These are phyloP conservation scores for Muscidifurax raptorellus DNA, from an alignment of 1,140 invertebrate species.

Conservation along the genomic window DNA sequence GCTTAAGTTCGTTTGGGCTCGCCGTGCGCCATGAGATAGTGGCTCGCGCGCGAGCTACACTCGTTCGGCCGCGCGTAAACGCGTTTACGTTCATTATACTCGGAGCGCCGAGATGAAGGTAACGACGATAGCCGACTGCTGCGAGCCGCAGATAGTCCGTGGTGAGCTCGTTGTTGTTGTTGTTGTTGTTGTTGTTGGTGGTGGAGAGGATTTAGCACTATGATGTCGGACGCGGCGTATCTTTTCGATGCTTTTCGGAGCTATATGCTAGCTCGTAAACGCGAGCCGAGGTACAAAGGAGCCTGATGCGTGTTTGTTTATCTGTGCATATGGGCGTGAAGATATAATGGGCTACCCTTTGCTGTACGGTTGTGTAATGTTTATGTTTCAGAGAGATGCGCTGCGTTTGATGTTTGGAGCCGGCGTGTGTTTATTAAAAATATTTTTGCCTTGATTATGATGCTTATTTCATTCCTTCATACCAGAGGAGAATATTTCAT, in stretches of 20 bases:
- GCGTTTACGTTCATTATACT: conserved; percentile 50
- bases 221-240: not conserved
- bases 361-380: not conserved
- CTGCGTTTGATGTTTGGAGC: too few species aligned
- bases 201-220: not conserved
- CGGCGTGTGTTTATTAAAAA: too few species aligned
- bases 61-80: conserved; percentile 33
- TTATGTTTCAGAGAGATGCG: not conserved
- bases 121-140: not conserved
- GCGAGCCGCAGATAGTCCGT: too few species aligned
- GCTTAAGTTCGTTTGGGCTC: conserved; percentile 37
- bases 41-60: not conserved
- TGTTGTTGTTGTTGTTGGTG: not conserved
- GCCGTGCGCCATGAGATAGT: not conserved
- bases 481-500: too few species aligned
- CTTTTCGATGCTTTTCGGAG: not conserved
- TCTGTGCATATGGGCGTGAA: not conserved
- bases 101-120: not conserved
- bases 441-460: too few species aligned
- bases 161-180: not conserved
- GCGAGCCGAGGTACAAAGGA: not conserved
- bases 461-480: too few species aligned
- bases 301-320: not conserved
- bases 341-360: too few species aligned
- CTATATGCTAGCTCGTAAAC: not conserved